Evolutionary conservation across 2,797 vertebrate species (phyloP), one percentile per base, ranked within the genome.

Genomic region (Scolopax bukidnonensis): DNA sequence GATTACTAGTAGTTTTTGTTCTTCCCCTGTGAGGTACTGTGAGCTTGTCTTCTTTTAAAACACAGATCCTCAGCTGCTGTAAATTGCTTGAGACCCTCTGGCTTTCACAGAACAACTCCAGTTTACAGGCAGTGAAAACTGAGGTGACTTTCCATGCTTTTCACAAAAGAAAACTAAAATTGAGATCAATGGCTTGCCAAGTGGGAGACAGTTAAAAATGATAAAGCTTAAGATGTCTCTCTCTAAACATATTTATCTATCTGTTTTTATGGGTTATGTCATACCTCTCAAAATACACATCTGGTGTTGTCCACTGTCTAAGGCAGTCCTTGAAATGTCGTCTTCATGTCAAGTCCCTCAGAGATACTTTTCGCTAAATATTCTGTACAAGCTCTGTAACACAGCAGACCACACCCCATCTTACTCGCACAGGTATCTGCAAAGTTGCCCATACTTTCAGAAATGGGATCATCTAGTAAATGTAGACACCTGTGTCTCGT

Each of bases 101-200:
- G 60, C 45, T 96, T 91, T 82, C 68, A 60, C 8, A 56, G 85
- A 90, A 76, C 47, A 71, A 28, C 17, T 87, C 47, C 51, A 73
- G 65, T 80, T 70, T 71, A 91, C 28, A 80, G n/a, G 13, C 56
- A 69, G 19, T 45, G 83, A 93, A 92, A 89, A 84, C 47, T 45
- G 60, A 94, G 73, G 48, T 59, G 45, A 59, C 11, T 79, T 90
- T 93, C 43, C 8, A 11, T 1, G 3, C 25, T 90, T 75, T 78
- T 76, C 47, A 91, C 43, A 53, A 89, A 90, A 91, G 65, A 43
- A 82, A 81, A 91, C 48, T 32, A 71, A 83, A 92, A 92, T 25
- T 16, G 2, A 93, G 56, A 92, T 75, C 78, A 83, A 73, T 10
- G 11, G 32, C 36, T 73, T 93, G 64, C 45, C 80, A 85, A 77